These are phyloP conservation scores for Corydoras sp. DNA, from an alignment of 2,113 vertebrate species.

Conservation along the genomic window DNA sequence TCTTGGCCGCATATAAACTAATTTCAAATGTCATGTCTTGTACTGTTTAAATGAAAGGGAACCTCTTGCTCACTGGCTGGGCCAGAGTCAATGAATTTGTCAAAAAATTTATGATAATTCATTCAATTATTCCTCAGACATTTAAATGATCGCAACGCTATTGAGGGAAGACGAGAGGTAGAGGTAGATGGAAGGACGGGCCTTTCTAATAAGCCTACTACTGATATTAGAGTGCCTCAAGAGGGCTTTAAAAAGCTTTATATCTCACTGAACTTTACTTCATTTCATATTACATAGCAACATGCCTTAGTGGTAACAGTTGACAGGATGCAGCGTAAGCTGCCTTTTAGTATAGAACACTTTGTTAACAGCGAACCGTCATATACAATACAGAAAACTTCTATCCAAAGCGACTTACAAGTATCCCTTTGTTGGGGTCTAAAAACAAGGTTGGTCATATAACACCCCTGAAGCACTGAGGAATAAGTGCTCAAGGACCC, in stretches of 20 bases:
- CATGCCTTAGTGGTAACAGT: conserved; percentile 46
- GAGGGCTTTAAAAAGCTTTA: conserved; percentile 61
- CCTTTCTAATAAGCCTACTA: conserved; percentile 73
- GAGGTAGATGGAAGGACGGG: conserved; percentile 45
- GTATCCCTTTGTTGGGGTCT: too few species aligned
- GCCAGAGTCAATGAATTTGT: conserved; percentile 83
- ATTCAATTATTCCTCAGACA: conserved; percentile 86
- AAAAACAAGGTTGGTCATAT: too few species aligned
- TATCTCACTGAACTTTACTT: conserved; percentile 69
- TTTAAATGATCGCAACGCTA: conserved; percentile 78
- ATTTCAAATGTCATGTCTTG: conserved; percentile 88
- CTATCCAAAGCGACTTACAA: too few species aligned
- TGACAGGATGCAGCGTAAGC: background rate
- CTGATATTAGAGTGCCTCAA: conserved; percentile 82
- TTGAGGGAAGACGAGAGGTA: conserved; percentile 43
- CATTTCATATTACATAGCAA: conserved; percentile 64
- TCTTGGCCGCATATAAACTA: conserved; percentile 79
- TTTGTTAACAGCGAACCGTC: too few species aligned
- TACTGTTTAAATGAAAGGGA: conserved; percentile 74
- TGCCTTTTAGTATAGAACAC: too few species aligned
- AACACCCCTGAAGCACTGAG: too few species aligned
- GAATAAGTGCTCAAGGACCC: too few species aligned
- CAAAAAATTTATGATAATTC: conserved; percentile 94
- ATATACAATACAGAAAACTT: too few species aligned
- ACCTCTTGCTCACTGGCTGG: conserved; percentile 62